Base-by-base conservation (phyloP, 2,797 vertebrate genomes). In the Miichthys miiuy region DNA sequence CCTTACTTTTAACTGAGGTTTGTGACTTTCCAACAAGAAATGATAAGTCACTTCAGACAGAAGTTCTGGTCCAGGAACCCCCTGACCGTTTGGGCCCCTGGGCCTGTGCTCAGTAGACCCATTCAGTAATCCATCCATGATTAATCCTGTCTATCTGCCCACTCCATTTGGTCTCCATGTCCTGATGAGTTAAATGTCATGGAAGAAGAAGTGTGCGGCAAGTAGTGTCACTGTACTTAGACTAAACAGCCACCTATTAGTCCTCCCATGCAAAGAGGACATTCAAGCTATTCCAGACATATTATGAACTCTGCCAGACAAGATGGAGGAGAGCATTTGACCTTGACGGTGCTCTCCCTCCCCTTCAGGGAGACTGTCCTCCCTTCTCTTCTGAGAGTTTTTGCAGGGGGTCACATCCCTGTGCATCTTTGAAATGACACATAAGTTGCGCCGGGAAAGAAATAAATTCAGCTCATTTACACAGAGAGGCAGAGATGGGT, bases 401-500 rank as follows among this genome's bases (percentile, higher is more conserved):
- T 81, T 79, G 74, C 70, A 63, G 64, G 54, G 67, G 83, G 86
- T 87, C 78, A 77, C 75, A 68, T 27, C 13, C 38, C 65, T 71
- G 63, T 87, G 80, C 75, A 77, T 87, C 82, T 86, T 63, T 69
- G 52, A 83, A 67, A 79, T 80, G 76, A 74, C 78, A 81, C 68
- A 57, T 52, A 80, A 78, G 63, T 72, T 46, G 11, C 14, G 18
- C 10, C 1, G 20, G 42, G 47, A 66, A 69, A 61, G 13, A 81
- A 77, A 89, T 80, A 68, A 71, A 88, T 88, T 70, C 66, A 56
- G 68, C 80, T 82, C 75, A 86, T 82, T 89, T 82, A 68, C 75
- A 86, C 74, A 78, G 46, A 74, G 20, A 81, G 65, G 55, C 46
- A 8, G 69, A 56, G 62, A 20, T 21, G 25, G 42, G 27, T 54